These are phyloP conservation scores for Dromiciops gliroides DNA, from an alignment of 2,113 vertebrate genomes.

Conservation along the genomic window DNA sequence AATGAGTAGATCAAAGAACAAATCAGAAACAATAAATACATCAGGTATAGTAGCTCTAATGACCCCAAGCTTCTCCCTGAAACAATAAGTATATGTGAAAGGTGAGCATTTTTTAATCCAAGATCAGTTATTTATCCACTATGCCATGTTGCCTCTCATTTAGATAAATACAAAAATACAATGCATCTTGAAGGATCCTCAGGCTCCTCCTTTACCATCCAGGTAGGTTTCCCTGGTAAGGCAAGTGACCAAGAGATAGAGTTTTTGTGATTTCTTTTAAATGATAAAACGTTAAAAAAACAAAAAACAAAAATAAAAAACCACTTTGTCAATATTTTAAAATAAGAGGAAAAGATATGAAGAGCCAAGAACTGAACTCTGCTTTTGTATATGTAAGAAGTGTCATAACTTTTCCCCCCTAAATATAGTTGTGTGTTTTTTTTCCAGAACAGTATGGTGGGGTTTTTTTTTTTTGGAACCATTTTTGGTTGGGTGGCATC, in stretches of 20 bases:
- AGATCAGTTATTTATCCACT: background rate
- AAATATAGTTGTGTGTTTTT: conserved; percentile 24
- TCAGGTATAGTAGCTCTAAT: too few relatives aligned
- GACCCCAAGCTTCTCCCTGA: too few relatives aligned
- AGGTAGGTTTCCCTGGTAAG: background rate
- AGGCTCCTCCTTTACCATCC: background rate
- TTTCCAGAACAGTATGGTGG: conserved; percentile 40
- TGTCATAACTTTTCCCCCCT: conserved; percentile 37
- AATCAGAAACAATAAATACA: too few relatives aligned
- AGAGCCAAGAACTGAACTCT: conserved; percentile 26
- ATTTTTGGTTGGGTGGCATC: conserved; percentile 23
- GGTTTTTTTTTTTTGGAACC: conserved; percentile 48
- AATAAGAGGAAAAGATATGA: background rate
- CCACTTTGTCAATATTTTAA: conserved; percentile 9
- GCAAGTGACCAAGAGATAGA: background rate
- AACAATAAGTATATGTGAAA: background rate
- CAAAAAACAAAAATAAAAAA: background rate
- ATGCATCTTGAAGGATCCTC: background rate
- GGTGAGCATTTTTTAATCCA: background rate
- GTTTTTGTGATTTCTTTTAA: conserved; percentile 7
- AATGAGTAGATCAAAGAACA: too few relatives aligned
- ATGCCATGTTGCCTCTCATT: background rate
- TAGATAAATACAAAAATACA: background rate
- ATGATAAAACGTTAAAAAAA: conserved; percentile 19
- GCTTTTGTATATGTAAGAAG: background rate